A percentile compares a stretch with the other conserved stretches of the same genome.
Conservation (phyloP, 2,113 vertebrate genomes). For the Bettongia penicillata region DNA sequence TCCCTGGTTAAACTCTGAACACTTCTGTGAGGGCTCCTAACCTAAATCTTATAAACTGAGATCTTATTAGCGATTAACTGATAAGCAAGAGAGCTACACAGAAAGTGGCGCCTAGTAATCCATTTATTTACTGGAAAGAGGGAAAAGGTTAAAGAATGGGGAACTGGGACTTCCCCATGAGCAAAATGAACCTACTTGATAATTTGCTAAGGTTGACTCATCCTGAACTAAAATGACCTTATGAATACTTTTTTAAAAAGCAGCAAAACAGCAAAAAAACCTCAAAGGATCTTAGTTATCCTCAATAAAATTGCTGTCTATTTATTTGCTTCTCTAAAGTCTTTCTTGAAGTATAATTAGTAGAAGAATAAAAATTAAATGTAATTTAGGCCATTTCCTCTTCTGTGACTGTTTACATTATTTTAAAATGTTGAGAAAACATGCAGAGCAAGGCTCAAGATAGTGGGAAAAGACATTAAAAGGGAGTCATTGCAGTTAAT, state of each 20-base stretch:
- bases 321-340: slow-evolving; percentile 43
- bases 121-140: background rate
- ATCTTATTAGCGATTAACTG: background rate
- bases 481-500: slow-evolving; percentile 35
- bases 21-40: background rate
- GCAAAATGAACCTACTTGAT: background rate
- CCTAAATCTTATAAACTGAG: background rate
- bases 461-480: slow-evolving; percentile 1
- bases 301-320: background rate
- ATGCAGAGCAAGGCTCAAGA: background rate
- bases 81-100: background rate
- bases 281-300: slow-evolving; percentile 1
- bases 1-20: background rate
- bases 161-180: background rate
- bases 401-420: background rate
- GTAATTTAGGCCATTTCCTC: background rate
- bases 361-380: slow-evolving; percentile 22
- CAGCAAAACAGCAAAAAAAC: background rate
- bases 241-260: background rate
- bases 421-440: background rate
- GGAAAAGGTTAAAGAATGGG: background rate
- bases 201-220: background rate
- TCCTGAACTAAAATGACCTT: background rate
- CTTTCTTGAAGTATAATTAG: background rate
- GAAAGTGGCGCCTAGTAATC: background rate